Conservation (phyloP, 92 coral and sea anemone genomes). For the Palythoa grandiflora region DNA sequence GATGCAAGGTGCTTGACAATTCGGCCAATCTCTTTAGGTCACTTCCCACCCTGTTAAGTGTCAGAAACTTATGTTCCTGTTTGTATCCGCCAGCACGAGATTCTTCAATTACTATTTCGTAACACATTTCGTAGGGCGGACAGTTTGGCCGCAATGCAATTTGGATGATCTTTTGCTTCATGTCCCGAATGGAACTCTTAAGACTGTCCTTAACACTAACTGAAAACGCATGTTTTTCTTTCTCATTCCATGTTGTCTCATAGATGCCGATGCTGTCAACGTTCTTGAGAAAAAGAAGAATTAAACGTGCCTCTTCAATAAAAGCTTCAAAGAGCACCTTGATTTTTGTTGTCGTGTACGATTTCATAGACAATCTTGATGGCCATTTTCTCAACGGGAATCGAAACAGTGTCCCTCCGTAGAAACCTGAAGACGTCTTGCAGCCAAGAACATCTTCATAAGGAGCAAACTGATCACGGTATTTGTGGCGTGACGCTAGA, state of each 20-base stretch:
- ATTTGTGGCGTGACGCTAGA: slow-evolving; percentile 64
- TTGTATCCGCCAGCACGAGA: slow-evolving; percentile 60
- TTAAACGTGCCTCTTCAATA: slow-evolving; percentile 84
- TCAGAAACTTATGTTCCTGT: slow-evolving; percentile 70
- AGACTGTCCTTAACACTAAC: slow-evolving; percentile 75
- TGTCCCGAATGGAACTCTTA: slow-evolving; percentile 63
- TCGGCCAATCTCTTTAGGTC: slow-evolving; percentile 70
- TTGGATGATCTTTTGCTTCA: slow-evolving; percentile 70
- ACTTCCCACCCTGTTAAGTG: slow-evolving; percentile 85
- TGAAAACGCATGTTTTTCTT: slow-evolving; percentile 73
- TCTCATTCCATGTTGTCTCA: slow-evolving; percentile 81
- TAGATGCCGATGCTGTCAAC: slow-evolving; percentile 77
- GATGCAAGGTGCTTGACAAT: slow-evolving; percentile 73
- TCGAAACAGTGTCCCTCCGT: slow-evolving; percentile 91
- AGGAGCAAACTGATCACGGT: slow-evolving; percentile 91
- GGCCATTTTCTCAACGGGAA: slow-evolving; percentile 96
- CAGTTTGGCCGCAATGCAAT: slow-evolving; percentile 58
- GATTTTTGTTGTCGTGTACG: slow-evolving; percentile 80
- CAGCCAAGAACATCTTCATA: slow-evolving; percentile 87
- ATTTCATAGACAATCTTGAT: slow-evolving; percentile 85
- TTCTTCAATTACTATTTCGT: slow-evolving; percentile 77
- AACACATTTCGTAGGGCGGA: slow-evolving; percentile 76
- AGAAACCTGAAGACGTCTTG: slow-evolving; percentile 76
- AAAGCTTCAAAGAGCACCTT: slow-evolving; percentile 86
- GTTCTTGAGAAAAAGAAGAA: slow-evolving; percentile 85